Evolutionary conservation across 2,888 invertebrate genomes (phyloP), one percentile per base, ranked within the genome.

Genomic region (Harpagoxenus sublaevis): DNA sequence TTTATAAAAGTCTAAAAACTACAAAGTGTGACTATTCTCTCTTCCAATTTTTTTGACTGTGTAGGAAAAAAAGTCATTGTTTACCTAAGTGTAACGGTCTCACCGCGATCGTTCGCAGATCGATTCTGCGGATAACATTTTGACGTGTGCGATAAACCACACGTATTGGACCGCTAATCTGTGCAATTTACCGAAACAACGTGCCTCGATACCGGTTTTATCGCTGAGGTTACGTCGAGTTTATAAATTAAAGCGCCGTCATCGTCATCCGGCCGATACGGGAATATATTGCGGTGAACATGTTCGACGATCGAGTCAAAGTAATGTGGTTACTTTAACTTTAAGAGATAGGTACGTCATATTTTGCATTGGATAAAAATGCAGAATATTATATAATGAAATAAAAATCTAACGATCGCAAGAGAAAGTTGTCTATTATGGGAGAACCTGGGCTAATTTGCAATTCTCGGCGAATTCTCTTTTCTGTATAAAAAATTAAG

Each of bases 211-310:
- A 65, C 66, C 66, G 77, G 42, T 55, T 78, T 66, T 78, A 78
- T 78, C 66, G 65, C n/a, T 39, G 53, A 31, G 65, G 42, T 77
- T 77, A 77, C 53, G 28, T 42, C 51, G 42, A 42, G 39, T 78
- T 78, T 78, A 66, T 66, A 78, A 78, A 66, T 78, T 35, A 55
- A 28, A 78, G 42, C 10, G 18, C 10, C 57, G 63, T 83, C 51
- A 66, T 42, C 82, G 45, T 28, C 65, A 45, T 28, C 10, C 45
- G 23, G 23, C 35, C 79, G 70, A 68, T 79, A 55, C 70, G 23
- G 10, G n/a, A 55, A 39, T 39, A 57, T 66, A 78, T 28, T 31
- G 28, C 10, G 12, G 28, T 3, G 42, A 51, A 18, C 31, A 53
- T 18, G 39, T 51, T 73, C 5, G 9, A 0, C 12, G 39, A 60